Conservation (phyloP, 2,888 invertebrate genomes). For the Lochmaea crataegi region DNA sequence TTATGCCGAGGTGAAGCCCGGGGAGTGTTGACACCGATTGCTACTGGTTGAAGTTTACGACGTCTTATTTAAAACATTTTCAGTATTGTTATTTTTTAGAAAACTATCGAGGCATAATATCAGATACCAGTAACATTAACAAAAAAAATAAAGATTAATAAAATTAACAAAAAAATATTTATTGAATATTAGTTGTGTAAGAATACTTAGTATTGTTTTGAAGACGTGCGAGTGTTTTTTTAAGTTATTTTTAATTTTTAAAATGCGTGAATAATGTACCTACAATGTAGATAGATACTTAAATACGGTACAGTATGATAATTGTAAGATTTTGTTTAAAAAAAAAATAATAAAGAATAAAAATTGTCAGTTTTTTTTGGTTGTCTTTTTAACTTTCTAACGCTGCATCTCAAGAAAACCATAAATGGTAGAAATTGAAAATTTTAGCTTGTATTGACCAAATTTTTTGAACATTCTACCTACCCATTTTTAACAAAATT, state of each 20-base stretch:
- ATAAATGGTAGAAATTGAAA: too few relatives aligned
- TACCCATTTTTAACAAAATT: too few relatives aligned
- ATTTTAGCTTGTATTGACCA: too few relatives aligned
- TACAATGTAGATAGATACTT: constrained; percentile 29
- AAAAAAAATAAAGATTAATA: constrained; percentile 8
- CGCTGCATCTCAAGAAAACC: too few relatives aligned
- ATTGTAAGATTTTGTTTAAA: constrained; percentile 27
- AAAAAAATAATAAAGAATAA: background rate
- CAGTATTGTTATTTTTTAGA: constrained; percentile 24
- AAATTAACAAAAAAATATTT: constrained; percentile 31
- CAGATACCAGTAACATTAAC: background rate
- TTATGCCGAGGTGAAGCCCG: constrained; percentile 70
- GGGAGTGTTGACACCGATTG: constrained; percentile 65
- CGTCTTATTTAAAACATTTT: constrained; percentile 16
- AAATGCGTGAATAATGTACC: constrained; percentile 16
- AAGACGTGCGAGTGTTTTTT: constrained; percentile 16
- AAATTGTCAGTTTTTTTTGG: too few relatives aligned
- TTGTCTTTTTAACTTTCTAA: too few relatives aligned
- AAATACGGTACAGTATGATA: constrained; percentile 31
- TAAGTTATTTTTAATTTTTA: constrained; percentile 30
- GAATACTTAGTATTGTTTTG: constrained; percentile 10
- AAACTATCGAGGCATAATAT: background rate
- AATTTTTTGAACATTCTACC: too few relatives aligned
- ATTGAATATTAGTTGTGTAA: constrained; percentile 21
- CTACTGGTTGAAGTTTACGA: constrained; percentile 13